Evolutionary conservation across 2,797 vertebrate genomes (phyloP).

Genomic region (Pangasius macronema): DNA sequence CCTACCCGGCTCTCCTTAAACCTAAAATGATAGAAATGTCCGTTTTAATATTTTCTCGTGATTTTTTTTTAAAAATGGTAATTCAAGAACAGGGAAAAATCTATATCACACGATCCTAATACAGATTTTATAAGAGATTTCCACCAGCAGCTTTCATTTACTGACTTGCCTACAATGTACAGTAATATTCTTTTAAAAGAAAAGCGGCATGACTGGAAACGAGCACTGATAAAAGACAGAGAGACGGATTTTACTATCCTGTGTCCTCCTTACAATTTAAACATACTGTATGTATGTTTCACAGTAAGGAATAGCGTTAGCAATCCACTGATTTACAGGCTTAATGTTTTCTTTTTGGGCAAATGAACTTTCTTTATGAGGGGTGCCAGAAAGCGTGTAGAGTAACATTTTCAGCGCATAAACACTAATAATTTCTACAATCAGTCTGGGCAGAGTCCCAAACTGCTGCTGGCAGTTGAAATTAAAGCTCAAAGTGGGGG

Average conservation of each 20-base stretch:
- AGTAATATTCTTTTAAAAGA: neutral
- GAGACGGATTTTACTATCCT: neutral
- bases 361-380: neutral
- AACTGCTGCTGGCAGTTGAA: constrained; percentile 18
- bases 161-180: neutral
- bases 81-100: neutral
- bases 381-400: constrained; percentile 13
- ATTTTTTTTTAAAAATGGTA: neutral
- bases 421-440: constrained; percentile 28
- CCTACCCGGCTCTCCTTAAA: neutral
- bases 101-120: neutral
- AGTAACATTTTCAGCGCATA: constrained; percentile 32
- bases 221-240: neutral
- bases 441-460: constrained; percentile 28
- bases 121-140: neutral
- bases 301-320: neutral
- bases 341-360: neutral
- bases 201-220: neutral
- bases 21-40: neutral
- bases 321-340: neutral
- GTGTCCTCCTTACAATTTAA: neutral
- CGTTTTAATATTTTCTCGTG: neutral
- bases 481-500: neutral
- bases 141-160: neutral
- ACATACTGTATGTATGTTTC: neutral